Evolutionary conservation across 2,113 vertebrate genomes (phyloP), one percentile per base, ranked within the genome.

Genomic region (Micronycteris hirsuta): DNA sequence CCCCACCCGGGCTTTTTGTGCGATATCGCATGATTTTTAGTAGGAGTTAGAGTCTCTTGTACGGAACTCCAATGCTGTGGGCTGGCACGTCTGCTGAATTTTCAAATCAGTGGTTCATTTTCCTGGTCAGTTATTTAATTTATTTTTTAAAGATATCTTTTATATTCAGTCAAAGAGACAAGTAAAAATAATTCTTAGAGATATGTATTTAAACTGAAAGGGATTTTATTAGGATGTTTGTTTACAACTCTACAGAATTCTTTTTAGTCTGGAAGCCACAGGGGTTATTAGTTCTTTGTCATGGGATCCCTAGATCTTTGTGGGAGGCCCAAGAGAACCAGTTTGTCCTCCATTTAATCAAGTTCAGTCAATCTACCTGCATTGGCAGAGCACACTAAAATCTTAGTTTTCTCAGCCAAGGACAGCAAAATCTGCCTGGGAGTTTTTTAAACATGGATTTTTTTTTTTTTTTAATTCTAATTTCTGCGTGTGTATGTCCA

Each of bases 91-190:
- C 81, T 93, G 86, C 49, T 90, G 89, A 96, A 97, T 95, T 98
- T 96, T 98, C 95, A 97, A 97, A 97, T 96, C 97, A 96, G 88
- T 73, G 52, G 90, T 56, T 47, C 83, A 95, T 98, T 97, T 96
- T 97, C 76, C 88, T 87, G 91, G 90, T 77, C 91, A 92, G 81
- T 82, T 84, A 94, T 83, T 94, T 86, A 74, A 81, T 90, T 93
- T 87, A 77, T 92, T 87, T 97, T 94, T 92, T 45, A 94, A 89
- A 93, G 58, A 70, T 76, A 56, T 61, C 77, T 91, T 93, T 95
- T 93, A 56, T 94, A 93, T 95, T 90, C 87, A 88, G n/a, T 83
- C 45, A 76, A 74, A 97, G 95, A 65, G 91, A 95, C 82, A 93
- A 94, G 56, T 52, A 92, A 81, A 93, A 96, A 80, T 91, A 92